Base-by-base conservation (phyloP, 2,113 vertebrate species). In the Siniperca chuatsi region DNA sequence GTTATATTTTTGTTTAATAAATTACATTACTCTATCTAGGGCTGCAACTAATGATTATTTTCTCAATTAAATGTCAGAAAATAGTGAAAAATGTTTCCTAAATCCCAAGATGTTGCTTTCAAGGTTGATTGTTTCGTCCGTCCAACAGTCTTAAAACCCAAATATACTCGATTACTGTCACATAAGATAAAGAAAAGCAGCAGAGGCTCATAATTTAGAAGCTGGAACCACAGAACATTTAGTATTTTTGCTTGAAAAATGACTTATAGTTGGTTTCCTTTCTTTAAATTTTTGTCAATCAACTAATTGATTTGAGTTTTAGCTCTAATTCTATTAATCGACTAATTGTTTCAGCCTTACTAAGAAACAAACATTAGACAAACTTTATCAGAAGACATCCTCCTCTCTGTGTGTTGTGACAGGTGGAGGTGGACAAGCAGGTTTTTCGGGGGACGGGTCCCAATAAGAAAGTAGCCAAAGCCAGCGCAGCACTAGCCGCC, bases 381-480 rank as follows among this genome's bases (percentile, higher is more conserved):
- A 20, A 20, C 21, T n/a, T 37, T 2, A 75, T 50, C 20, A 62
- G 20, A 35, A 4, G 5, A 42, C 48, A 1, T 42, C 16, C 15
- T 62, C 44, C 33, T 50, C 25, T 84, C 1, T 78, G 46, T 82
- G 21, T 76, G 7, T 4, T n/a, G 42, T 2, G n/a, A 62, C 91
- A 99, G 98, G 98, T 99, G 93, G 97, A 98, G 96, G 98, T 99
- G 84, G 98, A 99, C 83, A 97, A 97, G 87, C 97, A 97, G 95
- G 96, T 97, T 61, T 99, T 99, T 92, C 95, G 96, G 90, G 98
- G 97, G 15, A 96, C 97, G 25, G 97, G 98, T 89, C 97, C 98
- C 91, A 99, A 98, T 90, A 99, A 99, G 95, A 99, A 98, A 89
- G 97, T 97, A 82, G 97, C 98, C 75, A 99, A 99, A 94, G 97